These are phyloP conservation scores for Propsilocerus akamusi DNA, from an alignment of 1,140 invertebrate species.

Conservation along the genomic window DNA sequence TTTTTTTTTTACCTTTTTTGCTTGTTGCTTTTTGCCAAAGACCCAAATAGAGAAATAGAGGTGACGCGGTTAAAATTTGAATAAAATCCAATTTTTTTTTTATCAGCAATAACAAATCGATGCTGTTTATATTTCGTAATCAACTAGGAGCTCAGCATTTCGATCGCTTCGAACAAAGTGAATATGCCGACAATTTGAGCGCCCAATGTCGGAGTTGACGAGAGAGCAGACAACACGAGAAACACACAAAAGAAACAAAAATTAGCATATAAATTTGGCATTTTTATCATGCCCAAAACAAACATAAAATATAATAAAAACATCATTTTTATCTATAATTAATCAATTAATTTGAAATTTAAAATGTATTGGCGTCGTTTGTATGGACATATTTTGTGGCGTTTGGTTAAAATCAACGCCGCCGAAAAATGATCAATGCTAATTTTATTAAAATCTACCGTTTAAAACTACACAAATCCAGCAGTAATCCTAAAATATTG, in stretches of 20 bases:
- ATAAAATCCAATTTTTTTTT: background rate
- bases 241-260: background rate
- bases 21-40: background rate
- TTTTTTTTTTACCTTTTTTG: background rate
- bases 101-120: background rate
- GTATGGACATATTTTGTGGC: background rate
- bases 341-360: background rate
- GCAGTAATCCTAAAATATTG: background rate
- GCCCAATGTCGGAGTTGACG: background rate
- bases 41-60: background rate
- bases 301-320: slow-evolving; percentile 3
- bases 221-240: background rate
- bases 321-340: slow-evolving; percentile 1
- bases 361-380: background rate
- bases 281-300: background rate
- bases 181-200: background rate
- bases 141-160: background rate
- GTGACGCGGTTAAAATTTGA: slow-evolving; percentile 1
- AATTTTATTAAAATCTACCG: background rate
- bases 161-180: background rate
- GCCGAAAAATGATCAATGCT: slow-evolving; percentile 1
- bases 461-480: background rate
- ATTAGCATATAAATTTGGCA: slow-evolving; percentile 1
- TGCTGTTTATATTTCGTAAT: background rate
- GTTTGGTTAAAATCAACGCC: background rate